phyloP scores from a whole-genome alignment of 2,113 vertebrate species.

The Bubo blakistoni region DNA sequence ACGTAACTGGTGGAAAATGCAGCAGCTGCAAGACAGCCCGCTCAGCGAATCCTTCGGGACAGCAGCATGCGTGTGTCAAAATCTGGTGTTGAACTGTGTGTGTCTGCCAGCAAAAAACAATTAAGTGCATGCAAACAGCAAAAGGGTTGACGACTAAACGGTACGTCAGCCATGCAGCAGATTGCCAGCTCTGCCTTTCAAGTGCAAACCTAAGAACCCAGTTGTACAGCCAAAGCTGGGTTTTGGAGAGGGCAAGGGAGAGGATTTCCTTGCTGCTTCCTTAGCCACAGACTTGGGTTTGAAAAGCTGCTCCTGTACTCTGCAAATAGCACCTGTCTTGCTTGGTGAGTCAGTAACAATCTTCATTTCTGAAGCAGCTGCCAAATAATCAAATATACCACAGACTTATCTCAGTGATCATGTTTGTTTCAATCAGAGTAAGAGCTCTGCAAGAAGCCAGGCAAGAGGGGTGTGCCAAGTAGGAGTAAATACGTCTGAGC shows the following conservation, averaged over 20 bases:
- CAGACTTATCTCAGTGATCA: not conserved
- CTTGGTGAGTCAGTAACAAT: not conserved
- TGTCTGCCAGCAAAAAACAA: constrained; percentile 31
- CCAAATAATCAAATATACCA: not conserved
- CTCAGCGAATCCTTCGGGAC: constrained; percentile 34
- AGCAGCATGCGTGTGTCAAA: constrained; percentile 2
- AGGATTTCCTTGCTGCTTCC: not conserved
- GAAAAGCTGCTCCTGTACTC: not conserved
- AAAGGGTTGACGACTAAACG: constrained; percentile 36
- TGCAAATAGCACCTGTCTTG: not conserved
- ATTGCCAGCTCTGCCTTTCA: constrained; percentile 40
- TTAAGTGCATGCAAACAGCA: constrained; percentile 10
- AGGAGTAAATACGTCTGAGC: not conserved
- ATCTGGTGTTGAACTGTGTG: not conserved
- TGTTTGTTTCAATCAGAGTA: not conserved
- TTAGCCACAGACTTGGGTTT: not conserved
- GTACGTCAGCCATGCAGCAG: constrained; percentile 27
- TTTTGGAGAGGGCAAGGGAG: not conserved
- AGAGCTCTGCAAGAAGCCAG: not conserved
- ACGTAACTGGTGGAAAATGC: constrained; percentile 59
- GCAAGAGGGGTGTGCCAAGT: not conserved
- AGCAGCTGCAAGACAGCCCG: constrained; percentile 68
- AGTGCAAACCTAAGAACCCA: not conserved
- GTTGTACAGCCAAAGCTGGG: not conserved
- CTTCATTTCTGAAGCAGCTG: not conserved